These are phyloP conservation scores for Apamea anceps DNA, from an alignment of 2,888 invertebrate species.

Conservation along the genomic window DNA sequence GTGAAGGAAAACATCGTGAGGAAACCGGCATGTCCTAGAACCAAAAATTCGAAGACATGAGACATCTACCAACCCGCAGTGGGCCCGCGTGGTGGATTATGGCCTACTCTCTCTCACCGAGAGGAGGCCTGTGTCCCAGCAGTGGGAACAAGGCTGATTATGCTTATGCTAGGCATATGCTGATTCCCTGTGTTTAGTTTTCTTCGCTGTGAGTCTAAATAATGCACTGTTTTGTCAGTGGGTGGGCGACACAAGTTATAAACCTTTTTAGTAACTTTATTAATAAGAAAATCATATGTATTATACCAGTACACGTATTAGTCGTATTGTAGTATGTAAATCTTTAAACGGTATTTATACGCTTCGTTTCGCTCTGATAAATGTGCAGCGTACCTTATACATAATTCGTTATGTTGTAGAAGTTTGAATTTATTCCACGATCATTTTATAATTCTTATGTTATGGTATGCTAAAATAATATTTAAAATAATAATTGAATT, in stretches of 20 bases:
- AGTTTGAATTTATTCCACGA: background rate
- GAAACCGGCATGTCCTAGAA: too few relatives aligned
- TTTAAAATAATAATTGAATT: background rate
- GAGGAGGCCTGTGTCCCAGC: too few relatives aligned
- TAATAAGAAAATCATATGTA: background rate
- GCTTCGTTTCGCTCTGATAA: constrained; percentile 17
- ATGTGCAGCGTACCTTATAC: background rate
- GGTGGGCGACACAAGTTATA: too few relatives aligned
- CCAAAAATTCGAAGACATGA: too few relatives aligned
- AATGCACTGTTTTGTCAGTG: background rate
- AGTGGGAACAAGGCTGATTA: too few relatives aligned
- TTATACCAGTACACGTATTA: background rate
- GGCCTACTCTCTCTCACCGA: too few relatives aligned
- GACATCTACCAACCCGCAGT: too few relatives aligned
- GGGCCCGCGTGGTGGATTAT: too few relatives aligned
- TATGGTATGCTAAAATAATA: background rate
- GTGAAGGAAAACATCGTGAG: too few relatives aligned
- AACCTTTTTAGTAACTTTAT: background rate
- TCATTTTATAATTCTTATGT: background rate
- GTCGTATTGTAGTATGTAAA: background rate
- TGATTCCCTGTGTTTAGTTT: background rate
- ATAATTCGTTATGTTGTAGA: background rate
- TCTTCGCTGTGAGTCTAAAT: background rate
- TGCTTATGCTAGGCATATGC: too few relatives aligned
- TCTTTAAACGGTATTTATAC: constrained; percentile 27